phyloP scores from a whole-genome alignment of 2,888 invertebrate species.

The Drosophila melanosoma region DNA sequence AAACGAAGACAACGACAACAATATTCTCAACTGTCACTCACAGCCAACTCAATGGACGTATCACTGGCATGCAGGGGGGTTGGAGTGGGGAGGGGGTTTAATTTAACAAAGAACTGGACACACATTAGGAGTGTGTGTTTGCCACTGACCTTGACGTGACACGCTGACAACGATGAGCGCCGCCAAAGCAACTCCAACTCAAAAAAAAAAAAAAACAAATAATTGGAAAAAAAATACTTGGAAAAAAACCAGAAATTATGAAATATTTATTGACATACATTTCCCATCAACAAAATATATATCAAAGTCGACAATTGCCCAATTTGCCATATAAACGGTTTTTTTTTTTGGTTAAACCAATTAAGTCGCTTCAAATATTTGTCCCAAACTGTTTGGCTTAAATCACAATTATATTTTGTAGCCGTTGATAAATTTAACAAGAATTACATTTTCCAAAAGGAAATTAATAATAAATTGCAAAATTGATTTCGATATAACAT shows the following conservation, averaged over 20 bases:
- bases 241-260: no score
- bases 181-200: not conserved
- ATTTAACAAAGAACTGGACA: conserved; percentile 12
- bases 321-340: not conserved
- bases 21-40: conserved; percentile 35
- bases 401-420: not conserved
- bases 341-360: not conserved
- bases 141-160: conserved; percentile 63
- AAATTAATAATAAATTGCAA: not conserved
- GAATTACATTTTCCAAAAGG: not conserved
- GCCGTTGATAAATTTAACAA: not conserved
- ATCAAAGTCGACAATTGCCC: not conserved
- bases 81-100: not conserved
- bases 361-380: not conserved
- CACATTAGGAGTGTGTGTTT: conserved; percentile 24
- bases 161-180: conserved; percentile 57
- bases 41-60: not conserved
- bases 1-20: conserved; percentile 6
- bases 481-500: not conserved
- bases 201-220: no score
- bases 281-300: not conserved
- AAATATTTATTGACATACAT: not conserved
- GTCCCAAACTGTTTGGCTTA: not conserved
- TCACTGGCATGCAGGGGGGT: not conserved
- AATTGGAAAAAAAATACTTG: no score